These are phyloP conservation scores for Hystrix cristata DNA, from an alignment of 2,113 vertebrate genomes.

Conservation along the genomic window DNA sequence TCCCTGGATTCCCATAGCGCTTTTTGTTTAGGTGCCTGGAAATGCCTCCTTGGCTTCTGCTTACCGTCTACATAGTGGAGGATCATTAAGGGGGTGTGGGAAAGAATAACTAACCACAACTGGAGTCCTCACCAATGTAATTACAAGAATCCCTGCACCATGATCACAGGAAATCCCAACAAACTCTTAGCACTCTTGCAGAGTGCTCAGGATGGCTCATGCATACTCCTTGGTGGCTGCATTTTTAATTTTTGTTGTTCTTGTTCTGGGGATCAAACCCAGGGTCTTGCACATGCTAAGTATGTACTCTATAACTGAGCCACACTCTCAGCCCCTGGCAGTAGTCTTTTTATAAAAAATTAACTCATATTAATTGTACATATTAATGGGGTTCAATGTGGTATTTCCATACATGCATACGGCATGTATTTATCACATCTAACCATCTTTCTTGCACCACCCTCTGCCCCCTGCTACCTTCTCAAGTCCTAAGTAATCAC, in stretches of 20 bases:
- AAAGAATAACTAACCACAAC: slow-evolving; percentile 27
- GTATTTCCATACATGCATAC: neutral
- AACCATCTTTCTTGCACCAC: neutral
- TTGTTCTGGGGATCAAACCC: neutral
- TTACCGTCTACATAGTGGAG: neutral
- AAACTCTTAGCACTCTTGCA: neutral
- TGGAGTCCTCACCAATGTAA: neutral
- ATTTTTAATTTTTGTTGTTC: neutral
- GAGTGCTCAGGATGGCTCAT: neutral
- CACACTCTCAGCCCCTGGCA: neutral
- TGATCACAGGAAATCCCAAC: neutral
- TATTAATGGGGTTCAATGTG: neutral
- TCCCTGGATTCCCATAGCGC: neutral
- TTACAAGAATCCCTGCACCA: neutral
- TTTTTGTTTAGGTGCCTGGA: slow-evolving; percentile 37
- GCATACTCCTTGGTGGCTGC: neutral
- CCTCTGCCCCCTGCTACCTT: neutral
- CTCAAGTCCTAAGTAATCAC: neutral
- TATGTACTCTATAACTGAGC: neutral
- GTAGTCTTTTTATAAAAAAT: neutral
- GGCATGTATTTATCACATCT: neutral
- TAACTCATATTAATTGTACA: neutral
- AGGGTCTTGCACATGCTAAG: neutral
- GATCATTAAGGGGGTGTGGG: neutral
- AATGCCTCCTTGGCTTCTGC: slow-evolving; percentile 42